Evolutionary conservation across 2,888 invertebrate genomes (phyloP), one percentile per base, ranked within the genome.

Genomic region (Chaetogeoica ovagalla): DNA sequence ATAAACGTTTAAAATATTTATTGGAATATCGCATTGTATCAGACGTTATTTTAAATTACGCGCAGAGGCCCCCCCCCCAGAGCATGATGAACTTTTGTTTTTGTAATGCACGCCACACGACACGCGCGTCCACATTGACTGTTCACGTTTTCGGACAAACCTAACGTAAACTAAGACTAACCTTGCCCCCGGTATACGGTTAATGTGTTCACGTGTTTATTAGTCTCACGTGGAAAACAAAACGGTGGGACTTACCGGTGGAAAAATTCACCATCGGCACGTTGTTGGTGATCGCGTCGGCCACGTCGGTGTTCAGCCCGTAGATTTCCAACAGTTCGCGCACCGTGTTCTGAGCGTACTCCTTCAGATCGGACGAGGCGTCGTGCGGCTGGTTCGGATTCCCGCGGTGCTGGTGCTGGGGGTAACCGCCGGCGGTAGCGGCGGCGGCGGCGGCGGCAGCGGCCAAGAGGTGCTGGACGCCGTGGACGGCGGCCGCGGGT

Each of bases 271-370:
- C 91, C 83, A 91, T 89, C 72, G 91, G 91, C 79, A 91, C 89
- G 86, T 91, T 91, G 84, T 91, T 90, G 82, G 90, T 90, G 83
- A 92, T 90, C 84, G 90, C 90, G 85, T 92, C 92, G 63, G 91
- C 90, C 74, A 91, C 91, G 85, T 92, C 93, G 57, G 85, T 83
- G 77, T 91, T 91, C 83, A 93, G 87, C 37, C 93, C 93, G 85
- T 93, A 93, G 84, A 93, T 92, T 48, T 92, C 91, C 81, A 93
- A 87, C 72, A 93, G 86, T 85, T 93, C 93, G 84, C 92, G 90
- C 91, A 93, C 92, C 15, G 93, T 93, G 84, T 91, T 92, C 88
- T 93, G 91, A 6, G 93, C 93, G 85, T 92, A 93, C 85, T 93
- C 93, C 84, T 92, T 89, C 86, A 93, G 88, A 83, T 91, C 91